Evolutionary conservation across 2,113 vertebrate genomes (phyloP), one percentile per base, ranked within the genome.

Genomic region (Leptobrachium leishanense): DNA sequence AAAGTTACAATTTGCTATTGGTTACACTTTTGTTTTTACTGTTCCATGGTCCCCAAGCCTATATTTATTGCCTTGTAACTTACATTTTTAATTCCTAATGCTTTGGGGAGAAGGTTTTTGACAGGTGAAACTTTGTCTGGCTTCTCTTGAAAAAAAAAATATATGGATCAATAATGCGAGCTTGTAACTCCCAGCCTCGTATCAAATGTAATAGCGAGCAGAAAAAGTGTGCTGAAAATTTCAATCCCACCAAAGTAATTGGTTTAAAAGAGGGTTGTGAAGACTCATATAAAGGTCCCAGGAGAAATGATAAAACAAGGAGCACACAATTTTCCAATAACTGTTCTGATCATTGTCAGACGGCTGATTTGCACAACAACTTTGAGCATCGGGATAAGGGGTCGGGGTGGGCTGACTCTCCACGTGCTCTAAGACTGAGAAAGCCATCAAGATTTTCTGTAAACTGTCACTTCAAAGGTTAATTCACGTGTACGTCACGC

Each of bases 211-310:
- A 81, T 81, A 81, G 78, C 78, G 74, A 74, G 70, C 20, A 74
- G 71, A 81, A 81, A 81, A 72, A 72, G 69, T 72, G 46, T 72
- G 69, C 44, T 72, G 69, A 72, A 72, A 81, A 81, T 81, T 81
- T 74, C 78, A 81, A 81, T 81, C 78, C 73, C 71, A 81, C 72
- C 78, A 74, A 57, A 80, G 78, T 81, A 81, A 81, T 81, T 81
- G 78, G 78, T 81, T 81, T 81, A 81, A 81, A 73, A 72, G 64
- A 63, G 68, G 71, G 53, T 81, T 81, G 78, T 68, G 78, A 81
- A 81, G 78, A 74, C 68, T 81, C 78, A 81, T 81, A 74, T 50
- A 11, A 65, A 74, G 71, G n/a, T 81, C 78, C 78, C 78, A 20
- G 43, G 78, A 74, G 78, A 74, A 53, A 68, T 74, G 70, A 43